phyloP scores from a whole-genome alignment of 1,140 invertebrate genomes.

The Leguminivora glycinivorella region DNA sequence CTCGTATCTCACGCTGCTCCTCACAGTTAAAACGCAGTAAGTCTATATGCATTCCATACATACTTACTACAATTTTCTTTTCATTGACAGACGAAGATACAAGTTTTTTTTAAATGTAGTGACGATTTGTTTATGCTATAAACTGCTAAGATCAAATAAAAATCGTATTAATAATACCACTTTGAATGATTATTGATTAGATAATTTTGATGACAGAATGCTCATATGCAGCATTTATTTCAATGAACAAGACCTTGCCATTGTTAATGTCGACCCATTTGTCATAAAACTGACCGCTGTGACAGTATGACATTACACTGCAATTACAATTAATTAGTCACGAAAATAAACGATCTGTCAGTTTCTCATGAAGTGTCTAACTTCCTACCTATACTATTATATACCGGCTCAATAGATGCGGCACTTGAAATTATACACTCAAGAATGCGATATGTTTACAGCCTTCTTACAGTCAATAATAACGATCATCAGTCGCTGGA shows the following conservation, averaged over 20 bases:
- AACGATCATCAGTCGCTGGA: neutral
- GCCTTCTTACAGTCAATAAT: neutral
- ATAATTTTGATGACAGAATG: no score
- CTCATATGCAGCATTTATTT: no score
- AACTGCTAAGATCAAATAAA: neutral
- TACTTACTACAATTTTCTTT: no score
- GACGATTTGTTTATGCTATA: neutral
- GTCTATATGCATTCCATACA: no score
- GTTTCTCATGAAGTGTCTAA: neutral
- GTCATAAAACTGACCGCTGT: slow-evolving; percentile 5
- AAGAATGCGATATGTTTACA: neutral
- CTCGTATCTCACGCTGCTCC: no score
- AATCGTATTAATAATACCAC: no score
- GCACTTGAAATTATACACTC: neutral
- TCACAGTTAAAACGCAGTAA: no score
- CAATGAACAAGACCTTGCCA: neutral
- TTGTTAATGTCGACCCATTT: neutral
- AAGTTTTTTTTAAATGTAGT: no score
- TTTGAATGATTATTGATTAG: no score
- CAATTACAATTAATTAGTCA: neutral
- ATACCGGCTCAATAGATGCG: neutral
- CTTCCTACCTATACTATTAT: no score
- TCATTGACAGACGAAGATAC: no score
- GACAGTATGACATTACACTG: neutral
- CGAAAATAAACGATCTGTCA: neutral